These are phyloP conservation scores for Alligator mississippiensis DNA, from an alignment of 2,113 vertebrate species.

Conservation along the genomic window DNA sequence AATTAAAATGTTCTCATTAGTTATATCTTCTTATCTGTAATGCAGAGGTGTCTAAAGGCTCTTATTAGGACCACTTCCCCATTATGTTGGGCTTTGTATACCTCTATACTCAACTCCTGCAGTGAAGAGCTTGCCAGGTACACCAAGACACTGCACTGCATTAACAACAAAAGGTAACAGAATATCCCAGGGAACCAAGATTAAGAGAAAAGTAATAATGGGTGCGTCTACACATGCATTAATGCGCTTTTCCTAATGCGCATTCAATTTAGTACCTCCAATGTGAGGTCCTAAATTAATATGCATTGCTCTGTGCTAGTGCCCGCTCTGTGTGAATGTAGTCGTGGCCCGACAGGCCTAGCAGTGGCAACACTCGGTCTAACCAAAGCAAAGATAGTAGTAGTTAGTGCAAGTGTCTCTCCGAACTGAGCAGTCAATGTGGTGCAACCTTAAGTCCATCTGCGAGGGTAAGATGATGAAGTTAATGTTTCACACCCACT, in stretches of 20 bases:
- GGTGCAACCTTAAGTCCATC: neutral
- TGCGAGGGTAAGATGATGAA: neutral
- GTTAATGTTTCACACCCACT: neutral
- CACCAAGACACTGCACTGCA: accelerated
- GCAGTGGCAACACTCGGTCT: neutral
- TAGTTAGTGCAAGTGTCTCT: neutral
- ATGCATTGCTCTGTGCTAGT: too few relatives aligned
- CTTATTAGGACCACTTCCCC: neutral
- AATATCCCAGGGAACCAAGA: neutral
- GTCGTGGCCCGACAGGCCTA: too few relatives aligned
- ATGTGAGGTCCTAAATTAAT: too few relatives aligned
- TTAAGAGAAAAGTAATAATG: neutral
- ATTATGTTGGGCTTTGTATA: neutral
- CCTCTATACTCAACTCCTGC: accelerated
- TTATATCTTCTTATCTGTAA: neutral
- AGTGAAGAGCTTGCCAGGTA: neutral
- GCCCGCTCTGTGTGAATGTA: too few relatives aligned
- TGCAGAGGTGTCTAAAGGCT: neutral
- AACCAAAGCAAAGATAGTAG: neutral
- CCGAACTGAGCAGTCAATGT: neutral
- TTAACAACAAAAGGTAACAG: neutral
- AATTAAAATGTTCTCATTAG: conserved; percentile 49
- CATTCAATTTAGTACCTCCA: too few relatives aligned
- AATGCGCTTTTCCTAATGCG: too few relatives aligned
- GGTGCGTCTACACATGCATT: too few relatives aligned